phyloP scores from a whole-genome alignment of 2,797 vertebrate genomes.

The Holocentrus rufus region DNA sequence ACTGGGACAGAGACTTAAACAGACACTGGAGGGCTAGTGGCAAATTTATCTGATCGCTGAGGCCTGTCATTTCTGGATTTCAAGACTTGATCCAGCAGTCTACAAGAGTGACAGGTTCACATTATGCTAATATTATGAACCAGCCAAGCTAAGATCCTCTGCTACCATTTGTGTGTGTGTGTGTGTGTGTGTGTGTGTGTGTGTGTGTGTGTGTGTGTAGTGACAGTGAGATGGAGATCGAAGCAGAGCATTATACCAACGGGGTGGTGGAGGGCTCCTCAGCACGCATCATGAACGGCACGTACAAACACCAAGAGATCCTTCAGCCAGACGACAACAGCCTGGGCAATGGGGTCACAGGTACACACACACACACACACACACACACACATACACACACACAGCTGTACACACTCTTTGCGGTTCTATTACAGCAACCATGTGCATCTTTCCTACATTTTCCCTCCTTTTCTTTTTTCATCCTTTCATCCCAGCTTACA shows the following conservation, averaged over 20 bases:
- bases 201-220: slow-evolving; percentile 69
- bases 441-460: too few species aligned
- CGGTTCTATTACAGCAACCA: too few species aligned
- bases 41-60: too few species aligned
- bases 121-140: too few species aligned
- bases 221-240: slow-evolving; percentile 98
- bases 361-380: slow-evolving; percentile 52
- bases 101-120: too few species aligned
- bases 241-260: slow-evolving; percentile 95
- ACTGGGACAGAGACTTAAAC: too few species aligned
- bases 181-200: slow-evolving; percentile 12
- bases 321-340: slow-evolving; percentile 94
- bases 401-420: background rate
- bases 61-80: too few species aligned
- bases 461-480: background rate
- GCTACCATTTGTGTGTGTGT: background rate
- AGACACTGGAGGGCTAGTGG: too few species aligned
- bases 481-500: background rate
- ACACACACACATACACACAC: slow-evolving; percentile 10
- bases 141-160: too few species aligned
- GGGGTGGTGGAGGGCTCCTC: slow-evolving; percentile 91
- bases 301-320: slow-evolving; percentile 95
- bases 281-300: slow-evolving; percentile 94
- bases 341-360: slow-evolving; percentile 87
- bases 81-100: too few species aligned